phyloP scores from a whole-genome alignment of 2,888 invertebrate genomes.

The Hirudinaria manillensis region DNA sequence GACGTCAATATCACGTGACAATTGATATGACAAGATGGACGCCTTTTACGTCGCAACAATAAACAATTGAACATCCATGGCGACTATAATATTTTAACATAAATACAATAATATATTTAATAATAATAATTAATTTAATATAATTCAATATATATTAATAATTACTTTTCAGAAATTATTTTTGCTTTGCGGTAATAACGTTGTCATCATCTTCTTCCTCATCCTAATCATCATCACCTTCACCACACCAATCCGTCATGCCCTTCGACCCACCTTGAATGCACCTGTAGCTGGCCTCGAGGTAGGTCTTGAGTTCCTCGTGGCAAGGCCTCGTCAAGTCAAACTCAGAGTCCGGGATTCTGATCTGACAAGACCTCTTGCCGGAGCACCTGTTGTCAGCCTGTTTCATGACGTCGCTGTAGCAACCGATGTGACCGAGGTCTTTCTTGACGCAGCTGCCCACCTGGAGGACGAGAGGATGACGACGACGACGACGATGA shows the following conservation, averaged over 20 bases:
- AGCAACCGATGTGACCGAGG: conserved; percentile 34
- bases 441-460: conserved; percentile 33
- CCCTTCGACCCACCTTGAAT: conserved; percentile 33
- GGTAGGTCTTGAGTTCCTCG: conserved; percentile 40
- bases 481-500: background rate
- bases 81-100: no score
- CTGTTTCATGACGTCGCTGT: conserved; percentile 33
- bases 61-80: no score
- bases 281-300: conserved; percentile 39
- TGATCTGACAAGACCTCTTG: conserved; percentile 32
- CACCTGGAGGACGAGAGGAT: conserved; percentile 7
- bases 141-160: no score
- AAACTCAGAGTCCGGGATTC: conserved; percentile 38
- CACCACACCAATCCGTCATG: background rate
- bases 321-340: conserved; percentile 37
- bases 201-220: background rate
- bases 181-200: background rate
- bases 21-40: no score
- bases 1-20: no score
- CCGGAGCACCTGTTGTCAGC: conserved; percentile 38
- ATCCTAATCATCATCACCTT: background rate
- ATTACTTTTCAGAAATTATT: no score
- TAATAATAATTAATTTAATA: no score
- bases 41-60: no score
- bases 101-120: no score